phyloP scores from a whole-genome alignment of 2,797 vertebrate genomes.

The Diceros bicornis region DNA sequence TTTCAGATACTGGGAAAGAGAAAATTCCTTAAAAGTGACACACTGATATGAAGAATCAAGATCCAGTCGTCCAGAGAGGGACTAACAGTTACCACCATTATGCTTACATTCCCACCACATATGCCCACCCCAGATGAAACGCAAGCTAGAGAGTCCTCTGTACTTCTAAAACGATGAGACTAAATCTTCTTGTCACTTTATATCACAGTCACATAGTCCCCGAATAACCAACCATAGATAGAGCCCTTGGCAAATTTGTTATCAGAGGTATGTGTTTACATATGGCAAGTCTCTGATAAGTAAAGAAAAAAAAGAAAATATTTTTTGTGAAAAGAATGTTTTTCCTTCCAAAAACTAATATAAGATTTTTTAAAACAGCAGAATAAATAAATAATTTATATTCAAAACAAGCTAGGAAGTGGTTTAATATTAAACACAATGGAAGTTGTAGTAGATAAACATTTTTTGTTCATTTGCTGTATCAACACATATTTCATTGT shows the following conservation, averaged over 20 bases:
- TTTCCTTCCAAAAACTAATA: constrained; percentile 26
- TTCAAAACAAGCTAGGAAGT: not conserved
- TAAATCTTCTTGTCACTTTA: constrained; percentile 10
- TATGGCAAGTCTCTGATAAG: not conserved
- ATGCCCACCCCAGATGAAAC: not conserved
- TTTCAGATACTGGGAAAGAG: not conserved
- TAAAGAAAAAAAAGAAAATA: not conserved
- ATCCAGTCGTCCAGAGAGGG: not conserved
- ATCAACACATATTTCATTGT: not conserved
- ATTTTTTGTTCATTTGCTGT: not conserved
- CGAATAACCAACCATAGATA: not conserved
- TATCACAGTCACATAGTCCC: not conserved
- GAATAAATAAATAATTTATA: not conserved
- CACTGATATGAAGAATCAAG: not conserved
- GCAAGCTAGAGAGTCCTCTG: not conserved
- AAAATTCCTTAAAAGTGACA: not conserved
- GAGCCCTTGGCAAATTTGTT: not conserved
- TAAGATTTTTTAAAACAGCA: not conserved
- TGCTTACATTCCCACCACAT: not conserved
- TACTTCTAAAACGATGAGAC: constrained; percentile 16
- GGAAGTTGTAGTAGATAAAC: not conserved
- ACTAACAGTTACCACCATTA: not conserved
- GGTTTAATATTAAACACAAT: not conserved
- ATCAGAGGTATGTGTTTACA: not conserved
- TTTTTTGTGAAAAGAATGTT: not conserved